Conservation (phyloP, 2,888 invertebrate genomes). For the Gnatocerus cornutus region DNA sequence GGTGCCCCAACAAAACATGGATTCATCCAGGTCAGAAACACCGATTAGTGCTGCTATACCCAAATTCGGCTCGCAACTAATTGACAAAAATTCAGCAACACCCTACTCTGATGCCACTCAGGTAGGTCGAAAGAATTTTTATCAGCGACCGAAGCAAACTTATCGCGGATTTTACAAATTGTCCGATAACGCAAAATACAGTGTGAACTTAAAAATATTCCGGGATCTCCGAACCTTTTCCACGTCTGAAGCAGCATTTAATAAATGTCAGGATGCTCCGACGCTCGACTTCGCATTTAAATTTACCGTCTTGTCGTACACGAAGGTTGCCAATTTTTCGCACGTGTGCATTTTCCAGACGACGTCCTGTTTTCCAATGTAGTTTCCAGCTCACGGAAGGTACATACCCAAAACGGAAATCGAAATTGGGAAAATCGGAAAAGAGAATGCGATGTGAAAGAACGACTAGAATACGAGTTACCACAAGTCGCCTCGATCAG, state of each 20-base stretch:
- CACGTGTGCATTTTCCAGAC: slow-evolving; percentile 35
- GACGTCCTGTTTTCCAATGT: slow-evolving; percentile 11
- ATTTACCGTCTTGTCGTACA: slow-evolving; percentile 16
- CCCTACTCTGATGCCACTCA: slow-evolving; percentile 99
- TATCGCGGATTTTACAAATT: slow-evolving; percentile 2
- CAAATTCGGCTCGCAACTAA: slow-evolving; percentile 92
- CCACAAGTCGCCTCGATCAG: slow-evolving; percentile 54
- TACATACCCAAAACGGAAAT: slow-evolving; percentile 3
- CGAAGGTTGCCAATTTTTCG: slow-evolving; percentile 35
- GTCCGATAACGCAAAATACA: not conserved
- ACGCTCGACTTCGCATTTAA: slow-evolving; percentile 20
- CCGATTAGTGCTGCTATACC: slow-evolving; percentile 77
- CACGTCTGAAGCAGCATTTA: not conserved
- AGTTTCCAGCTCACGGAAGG: not conserved
- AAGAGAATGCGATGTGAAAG: too few relatives aligned
- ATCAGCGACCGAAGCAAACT: slow-evolving; percentile 9
- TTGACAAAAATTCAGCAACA: slow-evolving; percentile 92
- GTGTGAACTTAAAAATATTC: too few relatives aligned
- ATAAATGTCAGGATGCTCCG: slow-evolving; percentile 15
- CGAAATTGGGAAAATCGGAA: slow-evolving; percentile 1
- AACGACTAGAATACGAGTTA: slow-evolving; percentile 10
- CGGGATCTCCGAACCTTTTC: not conserved
- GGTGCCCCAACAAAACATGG: slow-evolving; percentile 82
- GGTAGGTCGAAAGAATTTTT: slow-evolving; percentile 76
- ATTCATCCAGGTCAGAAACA: slow-evolving; percentile 68